Conservation (phyloP, 2,113 vertebrate species). For the Anthoscopus minutus region DNA sequence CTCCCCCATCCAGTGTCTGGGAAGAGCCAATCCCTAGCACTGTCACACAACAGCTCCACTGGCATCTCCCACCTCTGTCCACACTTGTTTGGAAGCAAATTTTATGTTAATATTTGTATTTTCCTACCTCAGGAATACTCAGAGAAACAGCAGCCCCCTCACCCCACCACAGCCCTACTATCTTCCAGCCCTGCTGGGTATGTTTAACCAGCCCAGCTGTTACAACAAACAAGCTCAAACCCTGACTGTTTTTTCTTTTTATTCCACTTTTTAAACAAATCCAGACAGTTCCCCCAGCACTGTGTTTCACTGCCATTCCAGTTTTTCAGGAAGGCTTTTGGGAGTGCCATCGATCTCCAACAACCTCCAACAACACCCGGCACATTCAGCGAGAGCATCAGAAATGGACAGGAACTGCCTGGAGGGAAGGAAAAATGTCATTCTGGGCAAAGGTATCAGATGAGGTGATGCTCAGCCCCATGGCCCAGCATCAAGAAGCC, state of each 20-base stretch:
- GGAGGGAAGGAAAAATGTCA: background rate
- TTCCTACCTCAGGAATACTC: background rate
- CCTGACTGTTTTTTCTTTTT: background rate
- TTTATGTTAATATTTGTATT: background rate
- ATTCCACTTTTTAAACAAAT: background rate
- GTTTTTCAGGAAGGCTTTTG: background rate
- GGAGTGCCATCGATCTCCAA: background rate
- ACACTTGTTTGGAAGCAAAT: accelerated
- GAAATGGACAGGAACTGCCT: background rate
- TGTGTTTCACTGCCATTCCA: background rate
- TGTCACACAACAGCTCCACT: accelerated
- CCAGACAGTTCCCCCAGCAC: accelerated
- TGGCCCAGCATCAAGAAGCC: background rate
- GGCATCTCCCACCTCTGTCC: background rate
- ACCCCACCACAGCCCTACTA: background rate
- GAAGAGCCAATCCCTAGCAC: background rate
- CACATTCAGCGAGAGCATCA: background rate
- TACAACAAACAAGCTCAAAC: background rate
- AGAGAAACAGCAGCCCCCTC: background rate
- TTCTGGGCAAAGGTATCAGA: background rate
- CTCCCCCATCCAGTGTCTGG: background rate
- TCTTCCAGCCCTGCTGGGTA: accelerated
- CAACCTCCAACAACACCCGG: background rate
- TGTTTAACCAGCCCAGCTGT: background rate
- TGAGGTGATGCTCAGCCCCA: background rate